Conservation (phyloP, 2,888 invertebrate genomes). For the Papilio gigon region DNA sequence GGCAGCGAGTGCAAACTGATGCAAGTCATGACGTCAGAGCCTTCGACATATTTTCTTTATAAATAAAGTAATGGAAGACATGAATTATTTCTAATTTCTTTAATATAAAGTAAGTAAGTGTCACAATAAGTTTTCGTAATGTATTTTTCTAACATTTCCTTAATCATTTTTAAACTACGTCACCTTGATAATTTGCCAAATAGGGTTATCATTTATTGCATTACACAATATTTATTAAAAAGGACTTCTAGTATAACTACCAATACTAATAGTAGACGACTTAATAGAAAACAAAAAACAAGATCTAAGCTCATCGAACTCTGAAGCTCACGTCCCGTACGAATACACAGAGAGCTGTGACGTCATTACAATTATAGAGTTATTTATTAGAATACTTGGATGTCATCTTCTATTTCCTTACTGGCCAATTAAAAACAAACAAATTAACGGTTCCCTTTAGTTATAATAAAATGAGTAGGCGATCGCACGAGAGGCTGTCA, state of each 20-base stretch:
- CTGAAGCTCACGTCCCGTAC: background rate
- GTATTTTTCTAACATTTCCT: too few species aligned
- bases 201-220: too few species aligned
- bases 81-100: conserved; percentile 54
- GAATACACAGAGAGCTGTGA: conserved; percentile 4
- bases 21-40: conserved; percentile 63
- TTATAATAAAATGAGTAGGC: conserved; percentile 66
- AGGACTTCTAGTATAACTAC: too few species aligned
- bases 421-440: conserved; percentile 36
- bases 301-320: background rate
- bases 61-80: conserved; percentile 46
- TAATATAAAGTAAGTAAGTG: too few species aligned
- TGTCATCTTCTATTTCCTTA: conserved; percentile 10
- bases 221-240: too few species aligned
- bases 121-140: too few species aligned
- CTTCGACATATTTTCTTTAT: conserved; percentile 52
- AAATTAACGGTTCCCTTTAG: conserved; percentile 25
- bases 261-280: too few species aligned
- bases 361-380: conserved; percentile 11
- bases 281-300: conserved; percentile 30
- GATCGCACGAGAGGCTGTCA: conserved; percentile 66
- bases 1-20: conserved; percentile 62
- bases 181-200: too few species aligned
- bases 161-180: too few species aligned
- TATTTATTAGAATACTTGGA: conserved; percentile 1